Evolutionary conservation across 1,140 invertebrate species (phyloP).

Genomic region (Maconellicoccus hirsutus): DNA sequence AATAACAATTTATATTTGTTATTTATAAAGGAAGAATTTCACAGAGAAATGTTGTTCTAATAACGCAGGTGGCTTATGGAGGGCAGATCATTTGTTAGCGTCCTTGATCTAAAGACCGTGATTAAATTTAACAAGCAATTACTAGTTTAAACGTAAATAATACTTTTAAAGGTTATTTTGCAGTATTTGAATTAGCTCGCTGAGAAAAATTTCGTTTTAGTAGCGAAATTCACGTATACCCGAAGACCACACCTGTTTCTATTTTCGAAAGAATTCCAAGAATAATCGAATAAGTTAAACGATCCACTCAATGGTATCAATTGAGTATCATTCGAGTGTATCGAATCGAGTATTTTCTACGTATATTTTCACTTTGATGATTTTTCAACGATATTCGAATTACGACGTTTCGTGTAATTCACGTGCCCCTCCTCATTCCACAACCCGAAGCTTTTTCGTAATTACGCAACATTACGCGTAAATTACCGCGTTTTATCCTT

Average conservation of each 20-base stretch:
- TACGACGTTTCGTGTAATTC: not conserved
- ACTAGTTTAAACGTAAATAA: not conserved
- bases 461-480: no score
- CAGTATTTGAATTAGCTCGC: not conserved
- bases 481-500: no score
- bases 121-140: not conserved
- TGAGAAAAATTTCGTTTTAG: not conserved
- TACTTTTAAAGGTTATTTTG: not conserved
- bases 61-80: slow-evolving; percentile 1
- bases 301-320: not conserved
- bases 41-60: not conserved
- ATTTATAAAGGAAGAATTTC: not conserved
- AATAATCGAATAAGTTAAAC: not conserved
- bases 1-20: not conserved
- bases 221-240: no score
- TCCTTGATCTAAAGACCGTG: slow-evolving; percentile 2
- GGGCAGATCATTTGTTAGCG: not conserved
- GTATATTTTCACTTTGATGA: no score
- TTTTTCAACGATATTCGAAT: not conserved
- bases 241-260: no score
- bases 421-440: not conserved
- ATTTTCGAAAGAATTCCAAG: no score
- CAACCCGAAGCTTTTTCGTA: no score
- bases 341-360: not conserved
- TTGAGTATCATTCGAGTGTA: not conserved